A percentile compares a stretch with the other conserved stretches of the same genome.
Evolutionary conservation across 2,888 invertebrate species (phyloP).

Genomic region (Sipha maydis): DNA sequence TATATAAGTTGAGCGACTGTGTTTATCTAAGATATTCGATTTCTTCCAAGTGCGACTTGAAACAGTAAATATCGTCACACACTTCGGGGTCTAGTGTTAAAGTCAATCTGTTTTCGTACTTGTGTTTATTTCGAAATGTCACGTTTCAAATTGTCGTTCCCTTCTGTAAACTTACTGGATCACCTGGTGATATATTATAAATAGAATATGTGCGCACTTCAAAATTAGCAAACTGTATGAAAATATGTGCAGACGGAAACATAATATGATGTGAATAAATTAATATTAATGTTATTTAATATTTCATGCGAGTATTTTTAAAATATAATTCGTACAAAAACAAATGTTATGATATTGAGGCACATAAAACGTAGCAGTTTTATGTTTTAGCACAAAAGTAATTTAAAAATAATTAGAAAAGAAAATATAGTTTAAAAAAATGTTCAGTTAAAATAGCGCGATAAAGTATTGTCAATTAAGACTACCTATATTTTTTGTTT

Average conservation of each 20-base stretch:
- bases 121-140: slow-evolving; percentile 22
- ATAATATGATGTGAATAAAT: too few relatives aligned
- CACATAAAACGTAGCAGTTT: not conserved
- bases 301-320: not conserved
- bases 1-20: not conserved
- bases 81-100: not conserved
- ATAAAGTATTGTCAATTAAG: slow-evolving; percentile 7
- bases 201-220: not conserved
- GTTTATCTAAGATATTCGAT: slow-evolving; percentile 8
- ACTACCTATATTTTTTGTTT: too few relatives aligned
- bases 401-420: not conserved
- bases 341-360: not conserved
- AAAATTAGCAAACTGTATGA: slow-evolving; percentile 1
- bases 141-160: slow-evolving; percentile 16
- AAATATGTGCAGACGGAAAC: not conserved
- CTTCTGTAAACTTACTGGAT: not conserved
- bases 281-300: too few relatives aligned
- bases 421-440: not conserved
- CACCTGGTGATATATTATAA: not conserved
- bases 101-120: slow-evolving; percentile 19
- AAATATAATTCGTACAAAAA: not conserved
- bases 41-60: not conserved
- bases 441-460: not conserved
- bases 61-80: not conserved
- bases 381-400: not conserved